Percentiles rank a stretch among this genome's conserved stretches.
Conservation (phyloP, 2,113 vertebrate species). For the Cricetomys ansorgei region DNA sequence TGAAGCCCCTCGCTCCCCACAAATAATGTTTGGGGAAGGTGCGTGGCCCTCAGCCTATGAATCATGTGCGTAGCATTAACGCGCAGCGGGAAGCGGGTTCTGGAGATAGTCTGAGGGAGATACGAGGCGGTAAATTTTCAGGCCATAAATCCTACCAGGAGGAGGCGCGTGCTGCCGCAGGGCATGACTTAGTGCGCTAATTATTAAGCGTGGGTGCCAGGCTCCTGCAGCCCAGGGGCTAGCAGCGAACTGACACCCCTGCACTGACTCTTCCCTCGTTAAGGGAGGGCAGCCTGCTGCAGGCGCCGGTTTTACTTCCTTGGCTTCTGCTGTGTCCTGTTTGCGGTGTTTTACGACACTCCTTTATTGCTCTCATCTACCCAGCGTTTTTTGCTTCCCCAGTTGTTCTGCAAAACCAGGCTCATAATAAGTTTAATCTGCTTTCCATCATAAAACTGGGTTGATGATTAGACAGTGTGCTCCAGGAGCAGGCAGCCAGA, state of each 20-base stretch:
- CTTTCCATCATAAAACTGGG: neutral
- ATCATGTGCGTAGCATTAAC: neutral
- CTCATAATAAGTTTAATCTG: conserved; percentile 17
- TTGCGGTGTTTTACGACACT: neutral
- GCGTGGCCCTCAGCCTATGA: neutral
- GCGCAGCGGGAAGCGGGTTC: neutral
- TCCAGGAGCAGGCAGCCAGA: neutral
- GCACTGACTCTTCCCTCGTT: neutral
- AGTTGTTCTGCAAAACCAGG: conserved; percentile 50
- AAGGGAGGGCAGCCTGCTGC: neutral
- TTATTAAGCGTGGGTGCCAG: conserved; percentile 42
- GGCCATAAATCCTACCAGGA: conserved; percentile 64
- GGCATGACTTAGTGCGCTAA: conserved; percentile 67
- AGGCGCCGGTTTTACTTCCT: neutral
- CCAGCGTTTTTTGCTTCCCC: conserved; percentile 35
- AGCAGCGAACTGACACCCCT: neutral
- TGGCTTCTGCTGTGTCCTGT: neutral
- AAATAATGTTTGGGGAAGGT: conserved; percentile 55
- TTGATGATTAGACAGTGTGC: neutral
- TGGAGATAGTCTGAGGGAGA: conserved; percentile 17
- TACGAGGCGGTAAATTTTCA: conserved; percentile 51
- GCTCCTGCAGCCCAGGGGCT: neutral
- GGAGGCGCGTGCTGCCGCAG: conserved; percentile 22
- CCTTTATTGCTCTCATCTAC: neutral
- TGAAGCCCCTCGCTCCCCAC: conserved; percentile 45